A percentile compares a stretch with the other conserved stretches of the same genome.
These are phyloP conservation scores for Grus americana DNA, from an alignment of 2,113 vertebrate genomes.

Conservation along the genomic window DNA sequence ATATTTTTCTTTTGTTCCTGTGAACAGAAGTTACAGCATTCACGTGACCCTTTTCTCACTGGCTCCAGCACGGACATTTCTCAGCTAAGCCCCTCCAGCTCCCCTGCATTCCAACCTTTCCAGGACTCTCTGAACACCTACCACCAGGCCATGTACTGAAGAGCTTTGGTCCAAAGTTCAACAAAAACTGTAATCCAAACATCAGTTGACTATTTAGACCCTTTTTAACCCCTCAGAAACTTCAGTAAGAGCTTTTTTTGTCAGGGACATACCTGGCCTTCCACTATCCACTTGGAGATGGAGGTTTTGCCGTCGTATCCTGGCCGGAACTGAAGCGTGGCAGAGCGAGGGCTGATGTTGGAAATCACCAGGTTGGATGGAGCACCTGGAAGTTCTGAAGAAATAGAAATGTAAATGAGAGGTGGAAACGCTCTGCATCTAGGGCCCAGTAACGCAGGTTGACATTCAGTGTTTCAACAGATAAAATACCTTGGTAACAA, in stretches of 20 bases:
- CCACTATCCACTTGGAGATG: slow-evolving; percentile 87
- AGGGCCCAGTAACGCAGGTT: not conserved
- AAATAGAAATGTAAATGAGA: not conserved
- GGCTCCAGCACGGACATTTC: not conserved
- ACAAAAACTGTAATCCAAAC: not conserved
- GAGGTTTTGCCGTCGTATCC: slow-evolving; percentile 89
- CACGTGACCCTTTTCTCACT: not conserved
- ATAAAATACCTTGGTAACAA: not conserved
- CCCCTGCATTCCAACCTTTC: not conserved
- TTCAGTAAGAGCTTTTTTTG: not conserved
- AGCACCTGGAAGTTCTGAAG: slow-evolving; percentile 87
- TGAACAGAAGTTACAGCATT: not conserved
- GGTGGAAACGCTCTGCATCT: not conserved
- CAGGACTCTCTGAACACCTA: not conserved
- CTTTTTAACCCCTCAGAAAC: not conserved
- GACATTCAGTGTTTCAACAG: not conserved
- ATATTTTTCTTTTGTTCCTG: not conserved
- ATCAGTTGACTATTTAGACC: not conserved
- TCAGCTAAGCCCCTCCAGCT: not conserved
- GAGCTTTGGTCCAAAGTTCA: not conserved
- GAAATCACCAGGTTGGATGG: slow-evolving; percentile 91
- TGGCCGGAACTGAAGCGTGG: slow-evolving; percentile 85
- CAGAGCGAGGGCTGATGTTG: slow-evolving; percentile 92
- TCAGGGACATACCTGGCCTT: slow-evolving; percentile 80
- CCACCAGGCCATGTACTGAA: not conserved